Evolutionary conservation across 37 sponge, comb jelly and placozoan species (phyloP), one percentile per base, ranked within the genome.

Genomic region (Spongia lamella): DNA sequence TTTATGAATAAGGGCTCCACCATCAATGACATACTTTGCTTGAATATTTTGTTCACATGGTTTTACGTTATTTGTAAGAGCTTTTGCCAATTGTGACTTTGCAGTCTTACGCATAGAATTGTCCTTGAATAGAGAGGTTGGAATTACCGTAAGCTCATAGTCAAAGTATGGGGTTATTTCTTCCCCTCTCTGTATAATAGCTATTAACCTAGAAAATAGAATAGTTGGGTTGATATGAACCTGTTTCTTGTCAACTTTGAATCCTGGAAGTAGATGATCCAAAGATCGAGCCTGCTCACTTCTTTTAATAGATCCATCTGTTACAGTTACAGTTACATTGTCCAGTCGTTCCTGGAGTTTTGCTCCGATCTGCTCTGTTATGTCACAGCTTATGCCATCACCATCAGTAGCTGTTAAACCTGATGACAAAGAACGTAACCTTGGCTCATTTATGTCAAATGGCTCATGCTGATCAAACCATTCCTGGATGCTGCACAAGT

Each of bases 381-480:
- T 17, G 21, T 63, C 75, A 74, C 53, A 61, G 61, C 60, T 63
- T 22, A 76, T 26, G 3, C 64, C 64, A 76, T 59, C 75, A 59
- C 61, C 58, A 59, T 74, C 61, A 34, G 52, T n/a, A 63, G 65
- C 77, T 39, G 77, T 62, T 63, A 76, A 62, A 25, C 64, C 64
- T 40, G 65, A 39, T 25, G 64, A 63, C 26, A 76, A 62, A 34
- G 51, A 63, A 32, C 43, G 24, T 33, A 74, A 27, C 60, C n/a
- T 74, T 59, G 5, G n/a, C 17, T 76, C 52, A 62, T 63, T 38
- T 26, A 38, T 20, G 63, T 76, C 3, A 39, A 76, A 76, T 43
- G 77, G 77, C 38, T 76, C 64, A 76, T 63, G 37, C 20, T 74
- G 59, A 30, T 71, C 64, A 60, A 80, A 80, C 72, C 73, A 80